Base-by-base conservation (phyloP, 2,888 invertebrate genomes). In the Tetragonula carbonaria region DNA sequence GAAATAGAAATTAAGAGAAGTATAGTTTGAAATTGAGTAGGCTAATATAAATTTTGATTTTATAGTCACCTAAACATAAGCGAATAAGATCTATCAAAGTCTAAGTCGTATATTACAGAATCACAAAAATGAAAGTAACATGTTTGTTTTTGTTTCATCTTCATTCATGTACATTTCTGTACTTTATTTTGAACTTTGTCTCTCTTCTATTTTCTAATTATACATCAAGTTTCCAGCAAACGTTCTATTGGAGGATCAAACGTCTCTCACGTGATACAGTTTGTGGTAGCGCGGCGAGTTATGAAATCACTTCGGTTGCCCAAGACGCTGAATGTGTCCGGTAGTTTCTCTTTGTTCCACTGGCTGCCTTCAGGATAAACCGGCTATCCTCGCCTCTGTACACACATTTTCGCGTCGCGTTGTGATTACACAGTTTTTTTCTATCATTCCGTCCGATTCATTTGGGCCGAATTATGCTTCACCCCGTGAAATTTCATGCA, bases 341-440 rank as follows among this genome's bases (percentile, higher is more conserved):
- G 91, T 91, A 91, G 91, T 92, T 93, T 93, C 92, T 92, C 92
- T 91, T 92, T 92, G 92, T 93, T 93, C 91, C 92, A 90, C 87
- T 92, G 87, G 86, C 90, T 92, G 91, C 79, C 87, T 88, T 8
- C 88, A 66, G 85, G 87, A 82, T 85, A 83, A 33, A 57, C 68
- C 73, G 57, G 51, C 71, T 74, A 67, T 74, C 70, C 65, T 65
- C 21, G 33, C 63, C 21, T n/a, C 50, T 77, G 14, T 73, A 68
- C 28, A 77, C 57, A 78, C 66, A 71, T 76, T 66, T 73, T 70
- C 83, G 62, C 57, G 55, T 50, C 28, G 57, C 33, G 16, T 67
- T 23, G 38, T 82, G 70, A 83, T 73, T 76, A 63, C 73, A 72
- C 50, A 62, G 55, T 83, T 68, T 28, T 51, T 78, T 65, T 59